phyloP scores from a whole-genome alignment of 2,797 vertebrate species.

The Hozukius guyotensis region DNA sequence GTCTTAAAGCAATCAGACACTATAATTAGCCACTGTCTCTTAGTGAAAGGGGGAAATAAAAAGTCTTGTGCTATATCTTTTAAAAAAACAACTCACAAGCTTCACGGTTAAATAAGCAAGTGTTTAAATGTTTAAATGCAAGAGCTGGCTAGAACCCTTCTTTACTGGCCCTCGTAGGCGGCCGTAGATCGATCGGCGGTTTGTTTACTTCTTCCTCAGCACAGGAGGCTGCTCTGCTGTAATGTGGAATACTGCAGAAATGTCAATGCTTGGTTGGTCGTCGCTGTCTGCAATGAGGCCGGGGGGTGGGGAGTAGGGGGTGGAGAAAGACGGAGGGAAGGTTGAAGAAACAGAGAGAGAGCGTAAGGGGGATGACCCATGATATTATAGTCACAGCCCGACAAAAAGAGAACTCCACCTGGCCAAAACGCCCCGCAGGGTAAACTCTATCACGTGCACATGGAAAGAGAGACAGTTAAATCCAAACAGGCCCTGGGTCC shows the following conservation, averaged over 20 bases:
- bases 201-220: conserved; percentile 64
- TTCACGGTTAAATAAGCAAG: background rate
- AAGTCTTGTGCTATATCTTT: background rate
- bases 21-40: background rate
- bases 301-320: background rate
- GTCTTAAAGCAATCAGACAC: background rate
- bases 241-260: conserved; percentile 63
- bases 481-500: conserved; percentile 43
- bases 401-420: conserved; percentile 52
- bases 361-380: background rate
- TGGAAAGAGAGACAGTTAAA: conserved; percentile 51
- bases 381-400: conserved; percentile 4
- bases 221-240: conserved; percentile 39
- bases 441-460: conserved; percentile 48
- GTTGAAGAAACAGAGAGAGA: background rate
- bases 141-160: conserved; percentile 18
- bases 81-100: background rate
- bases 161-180: conserved; percentile 10
- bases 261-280: conserved; percentile 53
- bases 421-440: conserved; percentile 37
- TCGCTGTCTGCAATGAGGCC: conserved; percentile 34
- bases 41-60: background rate
- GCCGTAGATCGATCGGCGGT: conserved; percentile 33
- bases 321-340: background rate
- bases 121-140: conserved; percentile 20